phyloP scores from a whole-genome alignment of 2,888 invertebrate species.

The Scaptomyza caliginosa region DNA sequence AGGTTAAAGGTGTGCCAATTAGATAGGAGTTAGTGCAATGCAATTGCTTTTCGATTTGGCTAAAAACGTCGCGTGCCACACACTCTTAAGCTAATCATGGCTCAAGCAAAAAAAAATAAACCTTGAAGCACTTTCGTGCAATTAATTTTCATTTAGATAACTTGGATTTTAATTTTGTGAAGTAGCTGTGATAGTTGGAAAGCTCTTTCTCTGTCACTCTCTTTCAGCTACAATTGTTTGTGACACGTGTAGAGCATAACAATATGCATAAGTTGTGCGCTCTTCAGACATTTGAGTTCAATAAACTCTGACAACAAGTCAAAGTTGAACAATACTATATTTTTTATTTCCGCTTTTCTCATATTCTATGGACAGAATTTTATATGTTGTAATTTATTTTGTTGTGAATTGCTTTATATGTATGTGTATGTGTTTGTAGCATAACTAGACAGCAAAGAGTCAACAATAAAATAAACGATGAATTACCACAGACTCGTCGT shows the following conservation, averaged over 20 bases:
- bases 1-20: constrained; percentile 73
- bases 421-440: constrained; percentile 60
- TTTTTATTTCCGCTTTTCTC: constrained; percentile 63
- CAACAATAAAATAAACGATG: constrained; percentile 41
- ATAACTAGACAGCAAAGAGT: constrained; percentile 46
- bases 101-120: not conserved
- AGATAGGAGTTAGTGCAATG: constrained; percentile 46
- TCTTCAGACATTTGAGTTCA: constrained; percentile 54
- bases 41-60: constrained; percentile 45
- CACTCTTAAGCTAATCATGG: constrained; percentile 9
- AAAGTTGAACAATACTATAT: constrained; percentile 39
- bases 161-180: constrained; percentile 30
- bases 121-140: constrained; percentile 18
- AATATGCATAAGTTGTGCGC: constrained; percentile 20
- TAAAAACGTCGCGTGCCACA: constrained; percentile 48
- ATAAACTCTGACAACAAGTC: constrained; percentile 58
- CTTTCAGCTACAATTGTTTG: not conserved
- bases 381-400: constrained; percentile 9
- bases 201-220: not conserved
- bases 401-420: constrained; percentile 46
- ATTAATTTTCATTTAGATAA: constrained; percentile 13
- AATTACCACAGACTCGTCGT: constrained; percentile 15
- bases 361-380: constrained; percentile 10
- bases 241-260: constrained; percentile 21
- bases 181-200: constrained; percentile 1